Evolutionary conservation across 2,888 invertebrate species (phyloP), one percentile per base, ranked within the genome.

Genomic region (Spatulosminthurus flaviceps): DNA sequence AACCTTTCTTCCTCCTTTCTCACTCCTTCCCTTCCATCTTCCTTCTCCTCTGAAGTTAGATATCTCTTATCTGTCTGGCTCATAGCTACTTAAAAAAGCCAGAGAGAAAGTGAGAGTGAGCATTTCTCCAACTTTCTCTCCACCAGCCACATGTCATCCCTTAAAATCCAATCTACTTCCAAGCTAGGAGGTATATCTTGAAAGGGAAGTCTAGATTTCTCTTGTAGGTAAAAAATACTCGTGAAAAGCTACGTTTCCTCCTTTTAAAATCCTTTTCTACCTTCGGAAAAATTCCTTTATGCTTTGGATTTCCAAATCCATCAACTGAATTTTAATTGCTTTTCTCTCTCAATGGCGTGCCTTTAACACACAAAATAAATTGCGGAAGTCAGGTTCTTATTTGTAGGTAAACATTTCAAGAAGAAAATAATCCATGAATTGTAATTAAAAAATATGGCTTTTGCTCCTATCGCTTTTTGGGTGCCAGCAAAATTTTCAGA

Each of bases 1-100:
- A 74, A 74, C 29, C 61, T 61, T 61, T 60, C 74, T 64, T 74
- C 11, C 60, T n/a, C 61, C n/a, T 74, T 60, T 29, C 75, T 75
- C 76, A 24, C 66, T 43, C 69, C 19, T 69, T n/a, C 69, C 7
- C 70, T 34, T 41, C 22, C 42, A 19, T 21, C 70, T 70, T 19
- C 42, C 70, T 70, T 24, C 4, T 28, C 69, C 69, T 29, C 69
- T 2, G 13, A 19, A 69, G n/a, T n/a, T 26, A 29, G 34, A 34
- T 34, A 26, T 69, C 69, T 19, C 28, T 29, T 41, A n/a, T 51
- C 5, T 51, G 2, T n/a, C 51, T 19, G 51, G 24, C 26, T 26
- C 24, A 64, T 11, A 26, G 64, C 64, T 64, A 26, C 24, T 64
- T 71, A 42, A 71, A 5, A n/a, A n/a, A n/a, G n/a, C n/a, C n/a